Base-by-base conservation (phyloP, 2,888 invertebrate genomes). In the Apantesis nais region DNA sequence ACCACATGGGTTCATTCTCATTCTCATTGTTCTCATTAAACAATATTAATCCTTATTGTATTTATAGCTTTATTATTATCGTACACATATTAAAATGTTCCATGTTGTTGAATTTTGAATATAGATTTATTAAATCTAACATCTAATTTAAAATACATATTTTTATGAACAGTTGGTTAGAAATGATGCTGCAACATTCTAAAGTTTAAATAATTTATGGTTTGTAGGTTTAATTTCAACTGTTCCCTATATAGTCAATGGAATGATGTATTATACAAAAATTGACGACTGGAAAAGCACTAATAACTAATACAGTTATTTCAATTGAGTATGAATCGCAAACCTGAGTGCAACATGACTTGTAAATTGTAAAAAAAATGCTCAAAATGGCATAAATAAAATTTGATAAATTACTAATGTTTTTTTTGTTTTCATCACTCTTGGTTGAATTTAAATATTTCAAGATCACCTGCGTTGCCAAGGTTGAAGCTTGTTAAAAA, bases 301-400 rank as follows among this genome's bases (percentile, higher is more conserved):
- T 63, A 39, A 41, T 16, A 25, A 39, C 16, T 41, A 48, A 62
- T 63, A 66, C 63, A 72, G 55, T 67, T 70, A 68, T 78, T 80
- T 68, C 69, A 72, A 62, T 44, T 72, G 60, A 73, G 73, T n/a
- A 74, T 73, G 60, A 61, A 68, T 81, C 69, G 80, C 71, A 63
- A 70, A 37, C 66, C 71, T 69, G 70, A 39, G 66, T 29, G 52
- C 62, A 62, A 81, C 34, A 67, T 71, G 74, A 79, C 69, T 71
- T 74, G 75, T 77, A 77, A 79, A 73, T 73, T 79, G 71, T 80
- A 77, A 73, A 69, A 70, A 4, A 34, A 80, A 79, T 75, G 80
- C 82, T 80, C 80, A 80, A 80, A 79, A 74, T 77, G 73, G 74
- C 80, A 75, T 74, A 68, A 82, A 80, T 82, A 80, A 81, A 79